Base-by-base conservation (phyloP, 2,888 invertebrate genomes). In the Orchesella flavescens region DNA sequence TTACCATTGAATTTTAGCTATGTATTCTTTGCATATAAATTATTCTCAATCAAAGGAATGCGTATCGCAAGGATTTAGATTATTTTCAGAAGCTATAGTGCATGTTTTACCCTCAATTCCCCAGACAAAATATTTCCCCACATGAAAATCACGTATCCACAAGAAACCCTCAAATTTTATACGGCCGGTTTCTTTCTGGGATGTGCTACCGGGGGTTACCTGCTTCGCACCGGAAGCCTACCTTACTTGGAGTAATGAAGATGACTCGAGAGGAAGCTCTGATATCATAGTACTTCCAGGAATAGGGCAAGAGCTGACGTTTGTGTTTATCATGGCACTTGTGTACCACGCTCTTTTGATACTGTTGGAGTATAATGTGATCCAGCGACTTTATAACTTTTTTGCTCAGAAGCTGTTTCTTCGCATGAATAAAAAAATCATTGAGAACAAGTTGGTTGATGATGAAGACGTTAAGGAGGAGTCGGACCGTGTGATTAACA, bases 401-500 rank as follows among this genome's bases (percentile, higher is more conserved):
- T n/a, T n/a, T n/a, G n/a, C n/a, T n/a, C n/a, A n/a, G n/a, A n/a
- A n/a, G n/a, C 21, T 53, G 10, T 21, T 4, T 23, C 19, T 10
- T 15, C 10, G 17, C 2, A 55, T 4, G 34, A 4, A 21, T 43
- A n/a, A 53, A 21, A 9, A 23, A 53, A n/a, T 13, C 2, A 21
- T 53, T 9, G 10, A 13, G 10, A 46, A 2, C 3, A 4, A n/a
- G 1, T n/a, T 21, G 10, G 23, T 5, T 17, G 80, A 80, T 74
- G n/a, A n/a, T n/a, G 74, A n/a, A 10, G 80, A 80, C 23, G 80
- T 80, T 1, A 12, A 17, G 1, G 49, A 59, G 9, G 80, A 80
- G 21, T 19, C 1, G n/a, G 15, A 21, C 0, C 43, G 80, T 21
- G 66, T 73, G 0, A 23, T 10, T 12, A 21, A 55, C 1, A 43